Evolutionary conservation across 2,888 invertebrate species (phyloP).

Genomic region (Acrocyrtus sp.): DNA sequence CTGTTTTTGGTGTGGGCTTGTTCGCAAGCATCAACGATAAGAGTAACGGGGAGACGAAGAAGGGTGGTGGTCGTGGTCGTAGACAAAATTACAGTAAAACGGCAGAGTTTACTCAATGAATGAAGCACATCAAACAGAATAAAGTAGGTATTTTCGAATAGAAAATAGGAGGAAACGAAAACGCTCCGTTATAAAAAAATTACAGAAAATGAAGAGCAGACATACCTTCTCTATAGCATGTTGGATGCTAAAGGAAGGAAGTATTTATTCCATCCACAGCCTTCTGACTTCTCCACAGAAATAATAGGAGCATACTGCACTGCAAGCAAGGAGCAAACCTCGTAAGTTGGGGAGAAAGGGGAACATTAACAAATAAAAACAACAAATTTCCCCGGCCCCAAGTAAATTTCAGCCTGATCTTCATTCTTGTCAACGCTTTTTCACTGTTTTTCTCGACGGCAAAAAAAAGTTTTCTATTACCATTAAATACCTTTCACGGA

Average conservation of each 20-base stretch:
- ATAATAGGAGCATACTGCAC: too few species aligned
- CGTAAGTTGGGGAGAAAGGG: too few species aligned
- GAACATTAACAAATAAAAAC: neutral
- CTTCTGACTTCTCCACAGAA: conserved; percentile 19
- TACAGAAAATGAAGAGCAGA: neutral
- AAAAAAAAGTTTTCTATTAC: too few species aligned
- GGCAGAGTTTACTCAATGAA: conserved; percentile 14
- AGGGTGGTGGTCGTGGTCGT: conserved; percentile 8
- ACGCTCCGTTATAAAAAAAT: neutral
- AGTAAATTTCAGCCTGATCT: too few species aligned
- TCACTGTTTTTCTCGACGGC: too few species aligned
- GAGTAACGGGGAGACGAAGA: conserved; percentile 10
- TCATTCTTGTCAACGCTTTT: too few species aligned
- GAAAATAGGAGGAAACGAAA: neutral
- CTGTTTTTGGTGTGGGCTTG: conserved; percentile 25
- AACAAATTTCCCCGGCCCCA: too few species aligned
- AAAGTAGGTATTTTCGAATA: neutral
- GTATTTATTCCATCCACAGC: conserved; percentile 30
- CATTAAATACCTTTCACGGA: too few species aligned
- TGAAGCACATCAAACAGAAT: conserved; percentile 1
- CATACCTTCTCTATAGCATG: neutral
- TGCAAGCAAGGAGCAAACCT: too few species aligned
- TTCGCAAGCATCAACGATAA: conserved; percentile 10
- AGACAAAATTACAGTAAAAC: conserved; percentile 7
- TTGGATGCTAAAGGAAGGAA: conserved; percentile 42